Conservation (phyloP, 2,888 invertebrate species). For the Mesorhabditis spiculigera region DNA sequence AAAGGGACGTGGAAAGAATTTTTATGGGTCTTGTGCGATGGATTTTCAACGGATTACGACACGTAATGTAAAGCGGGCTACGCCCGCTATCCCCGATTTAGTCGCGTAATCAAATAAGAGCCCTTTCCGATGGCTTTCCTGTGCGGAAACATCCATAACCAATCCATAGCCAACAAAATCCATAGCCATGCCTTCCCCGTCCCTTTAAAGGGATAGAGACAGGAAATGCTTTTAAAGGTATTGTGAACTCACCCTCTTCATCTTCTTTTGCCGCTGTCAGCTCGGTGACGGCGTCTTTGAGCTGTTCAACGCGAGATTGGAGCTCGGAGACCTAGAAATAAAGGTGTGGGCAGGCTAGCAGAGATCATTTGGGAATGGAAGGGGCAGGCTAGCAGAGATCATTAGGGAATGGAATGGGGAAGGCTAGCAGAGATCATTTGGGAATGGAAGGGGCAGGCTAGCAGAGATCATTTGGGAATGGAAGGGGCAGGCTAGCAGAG, state of each 20-base stretch:
- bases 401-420: too few relatives aligned
- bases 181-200: not conserved
- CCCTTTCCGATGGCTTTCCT: too few relatives aligned
- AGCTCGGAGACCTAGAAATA: conserved; percentile 6
- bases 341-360: too few relatives aligned
- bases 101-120: too few relatives aligned
- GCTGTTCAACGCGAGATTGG: not conserved
- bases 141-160: not conserved
- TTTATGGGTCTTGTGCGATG: not conserved
- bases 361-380: too few relatives aligned
- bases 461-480: too few relatives aligned
- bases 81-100: too few relatives aligned
- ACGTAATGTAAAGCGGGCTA: too few relatives aligned
- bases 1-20: not conserved
- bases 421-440: too few relatives aligned
- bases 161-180: not conserved
- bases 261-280: not conserved
- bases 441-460: too few relatives aligned
- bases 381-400: too few relatives aligned
- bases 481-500: too few relatives aligned
- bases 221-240: not conserved
- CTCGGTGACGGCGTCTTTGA: not conserved
- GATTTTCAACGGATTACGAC: not conserved
- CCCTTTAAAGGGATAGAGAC: not conserved
- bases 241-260: not conserved